A percentile compares a stretch with the other conserved stretches of the same genome.
Conservation (phyloP, 35 echinoderm and acorn worm genomes). For the Eucidaris tribuloides region DNA sequence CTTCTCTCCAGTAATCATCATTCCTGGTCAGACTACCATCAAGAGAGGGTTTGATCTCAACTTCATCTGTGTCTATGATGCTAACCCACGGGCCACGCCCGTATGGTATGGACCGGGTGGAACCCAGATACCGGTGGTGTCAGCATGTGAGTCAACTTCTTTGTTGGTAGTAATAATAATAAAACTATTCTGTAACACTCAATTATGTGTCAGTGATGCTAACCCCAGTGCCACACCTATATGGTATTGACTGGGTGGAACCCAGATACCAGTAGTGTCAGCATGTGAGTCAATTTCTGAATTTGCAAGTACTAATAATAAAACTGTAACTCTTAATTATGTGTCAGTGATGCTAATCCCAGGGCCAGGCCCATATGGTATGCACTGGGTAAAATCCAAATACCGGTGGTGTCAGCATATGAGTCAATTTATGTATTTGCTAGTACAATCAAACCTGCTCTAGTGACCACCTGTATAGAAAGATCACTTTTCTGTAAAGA, state of each 20-base stretch:
- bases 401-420: not conserved
- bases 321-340: too few species aligned
- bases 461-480: too few species aligned
- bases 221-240: not conserved
- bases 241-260: slow-evolving; percentile 13
- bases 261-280: not conserved
- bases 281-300: not conserved
- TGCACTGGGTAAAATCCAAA: not conserved
- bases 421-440: too few species aligned
- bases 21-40: not conserved
- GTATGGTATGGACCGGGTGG: slow-evolving; percentile 22
- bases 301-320: too few species aligned
- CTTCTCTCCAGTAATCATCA: not conserved
- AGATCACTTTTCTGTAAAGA: too few species aligned
- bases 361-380: not conserved
- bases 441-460: too few species aligned
- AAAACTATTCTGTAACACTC: too few species aligned
- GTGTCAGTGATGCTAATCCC: not conserved
- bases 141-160: not conserved
- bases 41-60: not conserved
- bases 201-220: not conserved
- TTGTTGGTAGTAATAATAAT: too few species aligned
- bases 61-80: slow-evolving; percentile 10
- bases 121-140: not conserved
- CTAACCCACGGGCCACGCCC: not conserved